phyloP scores from a whole-genome alignment of 37 sponge, comb jelly and placozoan species.

The Bolinopsis microptera region DNA sequence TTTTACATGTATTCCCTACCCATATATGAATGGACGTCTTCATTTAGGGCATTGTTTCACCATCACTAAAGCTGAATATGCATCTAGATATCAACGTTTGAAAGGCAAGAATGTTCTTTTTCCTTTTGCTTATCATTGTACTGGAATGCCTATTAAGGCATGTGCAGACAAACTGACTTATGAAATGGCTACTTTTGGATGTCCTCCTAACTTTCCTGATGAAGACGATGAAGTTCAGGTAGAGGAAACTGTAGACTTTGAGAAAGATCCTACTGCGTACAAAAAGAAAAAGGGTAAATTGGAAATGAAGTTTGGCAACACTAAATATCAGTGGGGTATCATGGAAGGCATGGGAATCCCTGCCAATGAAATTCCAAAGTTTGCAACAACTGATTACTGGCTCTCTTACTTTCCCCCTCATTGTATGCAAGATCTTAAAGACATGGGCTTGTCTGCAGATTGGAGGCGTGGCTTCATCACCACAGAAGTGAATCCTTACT shows the following conservation, averaged over 20 bases:
- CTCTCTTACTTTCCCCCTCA: constrained; percentile 89
- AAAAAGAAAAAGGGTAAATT: constrained; percentile 86
- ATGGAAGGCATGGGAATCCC: constrained; percentile 82
- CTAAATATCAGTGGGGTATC: constrained; percentile 92
- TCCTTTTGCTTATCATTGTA: constrained; percentile 99
- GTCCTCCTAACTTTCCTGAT: constrained; percentile 85
- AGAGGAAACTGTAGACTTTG: constrained; percentile 21
- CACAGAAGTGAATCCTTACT: constrained; percentile 96
- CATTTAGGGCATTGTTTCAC: constrained; percentile 98
- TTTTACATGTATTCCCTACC: constrained; percentile 94
- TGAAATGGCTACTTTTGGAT: constrained; percentile 92
- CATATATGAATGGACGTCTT: constrained; percentile 98
- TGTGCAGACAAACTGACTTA: constrained; percentile 92
- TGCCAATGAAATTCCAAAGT: constrained; percentile 84
- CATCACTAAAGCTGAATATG: constrained; percentile 96
- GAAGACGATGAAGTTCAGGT: constrained; percentile 51
- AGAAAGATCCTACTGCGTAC: constrained; percentile 32
- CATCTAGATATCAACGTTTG: constrained; percentile 90
- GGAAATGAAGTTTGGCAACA: constrained; percentile 76
- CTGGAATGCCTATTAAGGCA: constrained; percentile 99
- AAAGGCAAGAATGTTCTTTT: constrained; percentile 97
- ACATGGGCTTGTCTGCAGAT: constrained; percentile 86
- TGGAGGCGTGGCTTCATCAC: constrained; percentile 99
- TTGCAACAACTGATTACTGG: constrained; percentile 91
- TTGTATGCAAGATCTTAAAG: constrained; percentile 76